Evolutionary conservation across 1,140 invertebrate species (phyloP), one percentile per base, ranked within the genome.

Genomic region (Drosophila ananassae): DNA sequence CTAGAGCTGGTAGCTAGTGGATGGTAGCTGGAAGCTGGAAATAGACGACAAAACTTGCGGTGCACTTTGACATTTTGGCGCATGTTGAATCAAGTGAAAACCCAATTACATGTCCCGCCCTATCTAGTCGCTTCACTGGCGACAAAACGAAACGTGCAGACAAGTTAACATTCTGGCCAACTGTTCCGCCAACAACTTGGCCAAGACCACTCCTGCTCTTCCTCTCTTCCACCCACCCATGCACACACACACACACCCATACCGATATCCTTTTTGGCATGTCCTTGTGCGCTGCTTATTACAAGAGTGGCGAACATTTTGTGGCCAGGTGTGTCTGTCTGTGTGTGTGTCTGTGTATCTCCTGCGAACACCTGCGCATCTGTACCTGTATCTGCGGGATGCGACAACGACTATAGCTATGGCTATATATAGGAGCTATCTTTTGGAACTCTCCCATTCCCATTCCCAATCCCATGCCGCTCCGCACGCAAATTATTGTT

Each of bases 21-120:
- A 4, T 12, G 12, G 39, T n/a, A 55, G 39, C n/a, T 47, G 22
- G 37, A 8, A 25, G 2, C 52, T 30, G 30, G 52, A 57, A 32
- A 69, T 53, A 57, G 72, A 73, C 47, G 48, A 64, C 44, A 58
- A 64, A 74, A 71, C 73, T 81, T 81, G 73, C 67, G 82, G 77
- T 51, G 76, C 52, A 69, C 81, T 87, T 85, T 81, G 81, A 84
- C 81, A 84, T 77, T 73, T 84, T 85, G 73, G 55, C 82, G 77
- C 81, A 85, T 80, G 77, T 84, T 80, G 77, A 85, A 81, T 85
- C 82, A 85, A 77, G 82, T 81, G 81, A 81, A 87, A 85, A 87
- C 73, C 77, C 81, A 85, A 81, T 85, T 85, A 87, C 81, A 87
- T 78, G 78, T 85, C 68, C 77, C 54, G 50, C 72, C 73, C 62